Conservation (phyloP, 1,140 invertebrate species). For the Cydia splendana region DNA sequence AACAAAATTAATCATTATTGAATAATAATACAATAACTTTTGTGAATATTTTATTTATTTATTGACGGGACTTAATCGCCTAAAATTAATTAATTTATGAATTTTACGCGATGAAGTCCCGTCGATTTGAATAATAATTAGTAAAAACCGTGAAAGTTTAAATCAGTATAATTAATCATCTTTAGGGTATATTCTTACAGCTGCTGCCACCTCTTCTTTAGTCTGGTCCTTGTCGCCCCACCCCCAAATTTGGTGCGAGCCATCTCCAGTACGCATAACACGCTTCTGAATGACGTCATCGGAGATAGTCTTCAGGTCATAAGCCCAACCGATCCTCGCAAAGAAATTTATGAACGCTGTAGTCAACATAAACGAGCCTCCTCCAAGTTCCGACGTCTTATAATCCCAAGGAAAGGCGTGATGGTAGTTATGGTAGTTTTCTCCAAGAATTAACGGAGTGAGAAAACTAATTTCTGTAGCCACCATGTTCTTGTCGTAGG, state of each 20-base stretch:
- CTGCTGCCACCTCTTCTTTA: constrained; percentile 83
- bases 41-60: too few species aligned
- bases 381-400: constrained; percentile 90
- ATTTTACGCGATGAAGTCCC: too few species aligned
- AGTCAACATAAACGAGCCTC: constrained; percentile 90
- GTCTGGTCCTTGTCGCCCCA: constrained; percentile 90
- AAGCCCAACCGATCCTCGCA: constrained; percentile 92
- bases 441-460: constrained; percentile 86
- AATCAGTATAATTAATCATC: constrained; percentile 66
- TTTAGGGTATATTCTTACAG: constrained; percentile 83
- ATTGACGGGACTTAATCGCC: too few species aligned
- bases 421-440: constrained; percentile 98
- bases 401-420: constrained; percentile 98
- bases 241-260: constrained; percentile 88
- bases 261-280: constrained; percentile 89
- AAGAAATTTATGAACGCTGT: constrained; percentile 93
- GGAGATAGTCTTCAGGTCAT: constrained; percentile 92
- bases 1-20: too few species aligned
- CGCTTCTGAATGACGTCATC: constrained; percentile 85
- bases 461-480: constrained; percentile 87
- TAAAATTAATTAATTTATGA: too few species aligned
- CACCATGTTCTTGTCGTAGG: constrained; percentile 94
- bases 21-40: too few species aligned
- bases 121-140: too few species aligned
- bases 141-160: too few species aligned